Evolutionary conservation across 2,888 invertebrate genomes (phyloP).

Genomic region (Drosophila nr. perissopoda): DNA sequence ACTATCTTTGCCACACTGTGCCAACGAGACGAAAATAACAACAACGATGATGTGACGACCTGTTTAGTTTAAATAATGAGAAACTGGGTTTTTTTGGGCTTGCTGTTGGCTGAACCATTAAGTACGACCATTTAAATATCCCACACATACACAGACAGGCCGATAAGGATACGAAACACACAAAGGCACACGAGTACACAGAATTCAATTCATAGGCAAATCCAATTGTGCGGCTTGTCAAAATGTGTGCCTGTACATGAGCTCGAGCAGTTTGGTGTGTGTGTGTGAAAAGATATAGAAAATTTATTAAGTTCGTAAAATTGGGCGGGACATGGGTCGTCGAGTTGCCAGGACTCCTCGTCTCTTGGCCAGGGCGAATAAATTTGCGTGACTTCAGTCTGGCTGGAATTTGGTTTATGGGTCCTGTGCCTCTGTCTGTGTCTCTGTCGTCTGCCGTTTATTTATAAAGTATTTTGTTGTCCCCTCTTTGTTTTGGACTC

Average conservation of each 20-base stretch:
- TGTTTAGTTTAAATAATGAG: conserved; percentile 80
- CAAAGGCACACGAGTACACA: conserved; percentile 18
- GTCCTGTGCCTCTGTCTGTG: conserved; percentile 37
- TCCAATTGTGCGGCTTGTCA: conserved; percentile 76
- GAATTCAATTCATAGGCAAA: conserved; percentile 64
- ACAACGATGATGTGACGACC: conserved; percentile 62
- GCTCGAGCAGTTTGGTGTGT: not conserved
- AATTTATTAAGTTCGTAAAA: conserved; percentile 80
- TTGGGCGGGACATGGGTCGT: conserved; percentile 36
- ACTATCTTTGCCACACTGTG: conserved; percentile 55
- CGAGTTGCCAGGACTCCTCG: conserved; percentile 22
- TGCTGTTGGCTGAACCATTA: conserved; percentile 65
- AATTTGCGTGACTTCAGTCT: conserved; percentile 55
- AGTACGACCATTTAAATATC: conserved; percentile 63
- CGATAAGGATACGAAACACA: conserved; percentile 19
- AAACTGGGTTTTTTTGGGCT: conserved; percentile 51
- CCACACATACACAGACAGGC: conserved; percentile 4
- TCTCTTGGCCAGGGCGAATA: conserved; percentile 57
- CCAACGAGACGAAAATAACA: conserved; percentile 16
- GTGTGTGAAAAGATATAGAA: conserved; percentile 72
- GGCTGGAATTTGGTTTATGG: conserved; percentile 28
- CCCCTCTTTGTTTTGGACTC: conserved; percentile 40
- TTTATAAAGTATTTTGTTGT: conserved; percentile 65
- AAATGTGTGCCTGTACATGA: conserved; percentile 43
- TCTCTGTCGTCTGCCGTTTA: conserved; percentile 46